phyloP scores from a whole-genome alignment of 2,797 vertebrate species.

The Furcifer pardalis region DNA sequence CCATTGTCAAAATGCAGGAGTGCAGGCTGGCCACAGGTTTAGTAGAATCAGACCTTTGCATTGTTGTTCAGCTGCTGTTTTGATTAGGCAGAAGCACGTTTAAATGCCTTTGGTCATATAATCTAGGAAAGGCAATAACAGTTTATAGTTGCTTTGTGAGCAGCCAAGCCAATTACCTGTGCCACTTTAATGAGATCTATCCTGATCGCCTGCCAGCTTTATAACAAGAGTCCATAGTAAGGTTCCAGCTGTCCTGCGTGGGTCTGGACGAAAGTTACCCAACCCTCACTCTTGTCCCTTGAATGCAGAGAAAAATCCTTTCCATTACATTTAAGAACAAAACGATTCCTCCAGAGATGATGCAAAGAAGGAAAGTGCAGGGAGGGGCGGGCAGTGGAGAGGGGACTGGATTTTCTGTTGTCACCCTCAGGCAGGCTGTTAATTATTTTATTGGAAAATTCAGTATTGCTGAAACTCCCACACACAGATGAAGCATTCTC shows the following conservation, averaged over 20 bases:
- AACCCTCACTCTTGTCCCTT: background rate
- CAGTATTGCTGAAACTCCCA: constrained; percentile 57
- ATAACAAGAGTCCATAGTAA: background rate
- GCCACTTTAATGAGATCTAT: constrained; percentile 15
- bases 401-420: constrained; percentile 55
- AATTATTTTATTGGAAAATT: constrained; percentile 72
- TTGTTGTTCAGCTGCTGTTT: constrained; percentile 10
- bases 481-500: constrained; percentile 49
- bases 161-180: constrained; percentile 21
- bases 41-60: background rate
- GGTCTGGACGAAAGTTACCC: background rate
- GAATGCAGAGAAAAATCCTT: constrained; percentile 26
- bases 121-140: constrained; percentile 40
- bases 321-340: constrained; percentile 61
- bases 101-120: constrained; percentile 33
- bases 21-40: background rate
- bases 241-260: background rate
- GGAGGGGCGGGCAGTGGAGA: constrained; percentile 20
- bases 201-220: background rate
- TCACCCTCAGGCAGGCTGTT: constrained; percentile 63
- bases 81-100: constrained; percentile 34
- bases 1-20: background rate
- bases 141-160: constrained; percentile 24
- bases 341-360: constrained; percentile 43
- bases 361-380: constrained; percentile 45